Base-by-base conservation (phyloP, 2,113 vertebrate species). In the Phainopepla nitens region DNA sequence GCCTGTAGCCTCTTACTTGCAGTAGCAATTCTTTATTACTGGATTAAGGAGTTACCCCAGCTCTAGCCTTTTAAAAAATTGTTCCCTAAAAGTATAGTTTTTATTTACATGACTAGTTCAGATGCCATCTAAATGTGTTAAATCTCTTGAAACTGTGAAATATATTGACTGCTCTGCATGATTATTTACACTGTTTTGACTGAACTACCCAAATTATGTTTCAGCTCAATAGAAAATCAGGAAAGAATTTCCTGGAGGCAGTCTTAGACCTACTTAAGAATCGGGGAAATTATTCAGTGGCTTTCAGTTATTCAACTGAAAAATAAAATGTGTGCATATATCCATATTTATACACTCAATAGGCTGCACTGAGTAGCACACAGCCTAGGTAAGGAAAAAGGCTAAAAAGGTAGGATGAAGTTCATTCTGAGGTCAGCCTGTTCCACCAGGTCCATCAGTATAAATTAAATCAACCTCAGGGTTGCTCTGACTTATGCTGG, bases 211-310 rank as follows among this genome's bases (percentile, higher is more conserved):
- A 80, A 73, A 73, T 91, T 31, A 54, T 58, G 15, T 81, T 80
- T 84, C 42, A 57, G 6, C 39, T 91, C 31, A 41, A 51, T 73
- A 89, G 36, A 66, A 73, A 82, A 93, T 28, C 79, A 45, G 35
- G 23, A 56, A 81, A 80, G 15, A 51, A 77, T 92, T 82, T 91
- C 68, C 92, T 75, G 29, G 22, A 88, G 92, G 79, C 90, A 78
- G 35, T 62, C 31, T 86, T 82, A 88, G 79, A 96, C 88, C 90
- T 92, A 90, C 42, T 92, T 96, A 88, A 88, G 47, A 78, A 81
- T 11, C 1, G 0, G 2, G 2, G 12, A 62, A 62, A 69, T 72
- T 72, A 62, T 68, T 86, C 53, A 45, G 7, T 42, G 27, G 4
- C 20, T 90, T 88, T 93, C 33, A 84, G 1, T 42, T 95, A 82